Base-by-base conservation (phyloP, 2,797 vertebrate genomes). In the Myoxocephalus aenaeus region DNA sequence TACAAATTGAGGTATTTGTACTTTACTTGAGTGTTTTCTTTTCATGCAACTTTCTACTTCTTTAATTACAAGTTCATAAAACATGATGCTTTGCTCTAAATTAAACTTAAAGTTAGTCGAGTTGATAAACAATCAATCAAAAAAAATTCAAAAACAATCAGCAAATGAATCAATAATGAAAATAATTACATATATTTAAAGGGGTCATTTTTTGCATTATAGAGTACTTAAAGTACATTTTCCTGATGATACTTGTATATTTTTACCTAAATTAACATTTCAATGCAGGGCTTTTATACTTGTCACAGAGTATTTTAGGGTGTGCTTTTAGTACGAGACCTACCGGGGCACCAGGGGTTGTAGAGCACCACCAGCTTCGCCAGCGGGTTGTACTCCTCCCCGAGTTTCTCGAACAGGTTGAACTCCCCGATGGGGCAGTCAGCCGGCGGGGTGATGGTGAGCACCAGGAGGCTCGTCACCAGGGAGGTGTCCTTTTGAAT, bases 261-360 rank as follows among this genome's bases (percentile, higher is more conserved):
- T 32, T 32, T 32, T 32, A 32, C 10, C 40, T 42, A 14, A 42
- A 40, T 13, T 15, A 62, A 44, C 4, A 42, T 18, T 27, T 63
- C 13, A 44, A 11, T 18, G 40, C 58, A 40, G n/a, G 1, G 7
- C 15, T 48, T 20, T 48, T 9, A 42, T 32, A 3, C 59, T 8
- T 42, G 3, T 42, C 25, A 9, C 59, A 62, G 36, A 58, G 29
- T 34, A 12, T 36, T 58, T 58, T 34, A 22, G n/a, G 20, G 20
- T 61, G 58, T 8, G n/a, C n/a, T 62, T 25, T 42, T 44, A 5
- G 48, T 29, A 11, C 2, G 25, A 6, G 27, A 22, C 80, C 2
- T 89, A 96, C 96, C 95, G 27, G 74, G 0, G 72, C 89, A 95
- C 96, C 96, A 96, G 64, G 96, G 94, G 79, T 97, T 97, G 77